Base-by-base conservation (phyloP, 2,797 vertebrate species). In the Phataginus tetradactyla region DNA sequence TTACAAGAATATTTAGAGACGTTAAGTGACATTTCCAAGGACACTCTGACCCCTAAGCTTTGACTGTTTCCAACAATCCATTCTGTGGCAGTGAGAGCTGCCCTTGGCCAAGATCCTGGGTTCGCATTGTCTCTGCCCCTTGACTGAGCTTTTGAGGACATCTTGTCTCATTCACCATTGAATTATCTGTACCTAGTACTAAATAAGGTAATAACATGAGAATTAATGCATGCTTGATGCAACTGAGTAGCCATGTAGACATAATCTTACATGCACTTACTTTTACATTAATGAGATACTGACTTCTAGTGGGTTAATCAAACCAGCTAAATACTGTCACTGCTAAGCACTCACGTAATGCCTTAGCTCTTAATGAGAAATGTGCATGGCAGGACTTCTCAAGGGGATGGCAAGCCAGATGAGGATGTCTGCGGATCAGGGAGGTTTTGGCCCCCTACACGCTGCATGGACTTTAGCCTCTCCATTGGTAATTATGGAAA, bases 61-160 rank as follows among this genome's bases (percentile, higher is more conserved):
- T 75, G 7, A 29, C 53, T 6, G 0, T 94, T 55, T 88, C 63
- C 51, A 51, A 63, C 74, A 42, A 39, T 42, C 34, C 68, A 42
- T 91, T 86, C 34, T 61, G 55, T 29, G 1, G 11, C 3, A 12
- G 6, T 39, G n/a, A 94, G 78, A 90, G 63, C 77, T 88, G 57
- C 51, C 3, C 0, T 64, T 51, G 71, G 63, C 37, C 27, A 21
- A 86, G 78, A 34, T 57, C 29, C 4, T 5, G 34, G 21, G 6
- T 69, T 85, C 87, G 14, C 81, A 37, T 90, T 88, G 71, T 97
- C 80, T 92, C 77, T 94, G 88, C 64, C 53, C 94, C 87, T 96
- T 75, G 85, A 75, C 84, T 69, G 92, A 96, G 90, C 53, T 87
- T 86, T 94, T 29, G 57, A 95, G 92, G 39, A 89, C 63, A 91